Evolutionary conservation across 2,797 vertebrate species (phyloP), one percentile per base, ranked within the genome.

Genomic region (Sebastes trivittatus): DNA sequence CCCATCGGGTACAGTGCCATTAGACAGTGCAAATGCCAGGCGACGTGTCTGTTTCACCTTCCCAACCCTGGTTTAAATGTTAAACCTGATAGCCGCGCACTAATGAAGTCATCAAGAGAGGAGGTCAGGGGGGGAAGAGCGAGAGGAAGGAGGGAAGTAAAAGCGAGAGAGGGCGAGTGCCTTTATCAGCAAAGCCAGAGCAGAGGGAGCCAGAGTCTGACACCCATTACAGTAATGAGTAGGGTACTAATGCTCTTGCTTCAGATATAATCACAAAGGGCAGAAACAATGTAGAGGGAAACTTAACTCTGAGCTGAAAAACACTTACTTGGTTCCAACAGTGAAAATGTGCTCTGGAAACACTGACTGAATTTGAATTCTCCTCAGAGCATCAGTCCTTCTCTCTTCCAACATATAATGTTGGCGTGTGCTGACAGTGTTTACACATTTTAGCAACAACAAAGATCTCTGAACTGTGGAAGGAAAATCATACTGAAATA

Each of bases 1-100:
- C 77, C 85, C 75, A 22, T 16, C 2, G 82, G 71, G 71, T 89
- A 88, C 87, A 79, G 86, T 65, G 80, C 91, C 92, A 94, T 94
- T 94, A 92, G 90, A 93, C 90, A 83, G 87, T 84, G 90, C 93
- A 95, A 96, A 96, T 96, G 95, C 92, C 95, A 95, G 22, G 55
- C 82, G 58, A 83, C 84, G 71, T 93, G 94, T 95, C 91, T 92
- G 92, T 93, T 94, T 94, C 92, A 94, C 92, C 94, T 90, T 77
- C 85, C 79, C 89, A 93, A 93, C 93, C 93, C 91, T 90, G 91
- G 92, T 94, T 94, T 94, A 95, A 95, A 96, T 96, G 95, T 96
- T 96, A 96, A 94, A 94, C 91, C 92, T 91, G 91, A 88, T 90
- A 94, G 92, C 92, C 86, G 90, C 77, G 88, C 90, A 77, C 93